Evolutionary conservation across 1,140 invertebrate genomes (phyloP).

Genomic region (Drosophila burlai): DNA sequence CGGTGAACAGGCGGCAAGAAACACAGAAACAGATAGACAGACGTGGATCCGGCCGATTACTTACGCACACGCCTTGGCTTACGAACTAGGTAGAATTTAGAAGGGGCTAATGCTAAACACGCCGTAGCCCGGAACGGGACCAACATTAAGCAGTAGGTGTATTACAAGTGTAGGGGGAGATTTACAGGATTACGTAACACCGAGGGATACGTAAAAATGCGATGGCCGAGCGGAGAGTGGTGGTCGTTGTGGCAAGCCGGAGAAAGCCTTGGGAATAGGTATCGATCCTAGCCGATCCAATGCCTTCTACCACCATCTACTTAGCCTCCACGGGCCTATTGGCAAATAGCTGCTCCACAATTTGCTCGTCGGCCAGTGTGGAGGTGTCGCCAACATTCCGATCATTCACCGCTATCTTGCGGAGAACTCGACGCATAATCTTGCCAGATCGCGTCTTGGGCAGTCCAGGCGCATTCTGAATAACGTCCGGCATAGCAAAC

Average conservation of each 20-base stretch:
- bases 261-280: conserved; percentile 16
- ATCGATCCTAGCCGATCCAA: background rate
- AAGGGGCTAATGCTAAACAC: conserved; percentile 34
- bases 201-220: conserved; percentile 41
- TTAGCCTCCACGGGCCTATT: conserved; percentile 87
- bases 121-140: conserved; percentile 52
- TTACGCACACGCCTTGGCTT: conserved; percentile 67
- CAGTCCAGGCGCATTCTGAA: conserved; percentile 95
- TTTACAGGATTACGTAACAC: conserved; percentile 69
- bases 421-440: conserved; percentile 97
- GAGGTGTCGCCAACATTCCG: conserved; percentile 96
- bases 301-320: conserved; percentile 52
- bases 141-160: conserved; percentile 45
- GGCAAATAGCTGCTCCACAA: conserved; percentile 93
- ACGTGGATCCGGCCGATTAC: conserved; percentile 38
- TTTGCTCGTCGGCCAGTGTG: conserved; percentile 94
- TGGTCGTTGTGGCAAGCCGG: conserved; percentile 22
- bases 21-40: conserved; percentile 18
- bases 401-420: conserved; percentile 96
- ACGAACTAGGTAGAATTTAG: conserved; percentile 59
- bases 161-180: conserved; percentile 53
- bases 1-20: conserved; percentile 26
- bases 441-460: conserved; percentile 99
- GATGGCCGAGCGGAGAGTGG: conserved; percentile 46
- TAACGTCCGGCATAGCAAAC: conserved; percentile 97